Evolutionary conservation across 2,888 invertebrate species (phyloP).

Genomic region (Acanthacorydalis orientalis): DNA sequence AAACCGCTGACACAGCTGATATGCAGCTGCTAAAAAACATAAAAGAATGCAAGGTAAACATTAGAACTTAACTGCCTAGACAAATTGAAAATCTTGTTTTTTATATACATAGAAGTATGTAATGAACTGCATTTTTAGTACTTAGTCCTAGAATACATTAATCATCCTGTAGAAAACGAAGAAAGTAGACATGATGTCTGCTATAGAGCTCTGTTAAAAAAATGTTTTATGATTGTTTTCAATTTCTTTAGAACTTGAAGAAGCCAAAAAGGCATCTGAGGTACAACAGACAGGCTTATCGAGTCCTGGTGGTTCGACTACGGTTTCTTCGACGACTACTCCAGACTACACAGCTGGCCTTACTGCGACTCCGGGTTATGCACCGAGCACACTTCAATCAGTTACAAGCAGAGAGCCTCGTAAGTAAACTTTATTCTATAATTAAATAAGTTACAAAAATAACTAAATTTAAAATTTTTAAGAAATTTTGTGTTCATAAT

Average conservation of each 20-base stretch:
- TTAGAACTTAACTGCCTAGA: too few relatives aligned
- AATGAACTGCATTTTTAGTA: too few relatives aligned
- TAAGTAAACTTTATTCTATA: constrained; percentile 2
- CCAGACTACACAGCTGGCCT: constrained; percentile 76
- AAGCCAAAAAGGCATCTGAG: constrained; percentile 42
- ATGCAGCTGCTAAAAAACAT: constrained; percentile 72
- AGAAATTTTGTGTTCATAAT: not conserved
- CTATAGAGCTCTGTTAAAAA: too few relatives aligned
- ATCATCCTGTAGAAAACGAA: too few relatives aligned
- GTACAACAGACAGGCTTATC: constrained; percentile 23
- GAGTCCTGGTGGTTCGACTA: constrained; percentile 19
- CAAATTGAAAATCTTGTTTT: too few relatives aligned
- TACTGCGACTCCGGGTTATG: constrained; percentile 35
- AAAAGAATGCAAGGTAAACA: constrained; percentile 57
- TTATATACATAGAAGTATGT: too few relatives aligned
- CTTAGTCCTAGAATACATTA: too few relatives aligned
- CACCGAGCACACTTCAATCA: constrained; percentile 25
- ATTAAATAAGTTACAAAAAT: not conserved
- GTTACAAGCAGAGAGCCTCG: constrained; percentile 6
- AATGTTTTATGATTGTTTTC: too few relatives aligned
- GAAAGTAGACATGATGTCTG: too few relatives aligned
- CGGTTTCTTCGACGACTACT: constrained; percentile 28
- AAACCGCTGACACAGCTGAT: too few relatives aligned
- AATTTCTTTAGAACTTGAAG: constrained; percentile 37
- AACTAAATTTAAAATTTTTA: too few relatives aligned